These are phyloP conservation scores for Pseudomugil tenellus DNA, from an alignment of 2,797 vertebrate genomes.

Conservation along the genomic window DNA sequence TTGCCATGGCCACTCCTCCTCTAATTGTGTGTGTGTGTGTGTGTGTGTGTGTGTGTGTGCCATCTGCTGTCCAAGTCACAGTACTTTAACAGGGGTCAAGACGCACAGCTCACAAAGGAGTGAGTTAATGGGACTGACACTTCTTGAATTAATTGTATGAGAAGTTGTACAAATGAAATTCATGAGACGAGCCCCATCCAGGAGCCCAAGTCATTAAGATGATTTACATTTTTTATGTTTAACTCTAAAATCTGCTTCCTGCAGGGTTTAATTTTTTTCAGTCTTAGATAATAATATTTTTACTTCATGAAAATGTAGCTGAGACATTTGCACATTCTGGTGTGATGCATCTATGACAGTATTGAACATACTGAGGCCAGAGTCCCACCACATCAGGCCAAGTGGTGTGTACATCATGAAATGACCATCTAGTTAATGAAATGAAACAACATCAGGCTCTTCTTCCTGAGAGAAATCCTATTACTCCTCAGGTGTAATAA, in stretches of 20 bases:
- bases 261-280: conserved; percentile 13
- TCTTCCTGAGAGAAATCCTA: conserved; percentile 59
- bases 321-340: conserved; percentile 23
- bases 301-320: background rate
- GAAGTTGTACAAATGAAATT: conserved; percentile 69
- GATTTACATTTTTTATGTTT: conserved; percentile 29
- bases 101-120: conserved; percentile 74
- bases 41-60: conserved; percentile 44
- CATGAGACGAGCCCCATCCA: conserved; percentile 25
- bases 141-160: conserved; percentile 71
- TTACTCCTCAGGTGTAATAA: conserved; percentile 52
- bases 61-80: conserved; percentile 83
- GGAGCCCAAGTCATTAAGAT: conserved; percentile 6
- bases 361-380: conserved; percentile 1
- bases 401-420: conserved; percentile 56
- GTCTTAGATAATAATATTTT: background rate
- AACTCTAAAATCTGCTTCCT: conserved; percentile 22
- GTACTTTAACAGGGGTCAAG: conserved; percentile 84
- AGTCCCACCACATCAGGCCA: conserved; percentile 42
- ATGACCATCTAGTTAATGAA: conserved; percentile 66
- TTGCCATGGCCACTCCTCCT: conserved; percentile 81
- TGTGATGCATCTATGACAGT: background rate
- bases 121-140: conserved; percentile 73
- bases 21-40: conserved; percentile 34
- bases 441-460: conserved; percentile 60